phyloP scores from a whole-genome alignment of 2,888 invertebrate genomes.

The Icerya purchasi region DNA sequence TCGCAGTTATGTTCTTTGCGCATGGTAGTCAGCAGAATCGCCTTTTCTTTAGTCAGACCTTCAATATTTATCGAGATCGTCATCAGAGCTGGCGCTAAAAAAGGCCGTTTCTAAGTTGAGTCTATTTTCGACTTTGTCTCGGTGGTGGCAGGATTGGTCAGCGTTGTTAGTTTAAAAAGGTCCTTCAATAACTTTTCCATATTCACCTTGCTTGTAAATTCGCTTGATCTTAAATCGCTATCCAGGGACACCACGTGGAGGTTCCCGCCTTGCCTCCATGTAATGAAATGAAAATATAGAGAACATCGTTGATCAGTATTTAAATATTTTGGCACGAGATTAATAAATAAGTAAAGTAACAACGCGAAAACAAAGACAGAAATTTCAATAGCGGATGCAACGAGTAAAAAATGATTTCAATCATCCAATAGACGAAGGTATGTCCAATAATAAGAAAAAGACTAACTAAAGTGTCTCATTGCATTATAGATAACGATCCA shows the following conservation, averaged over 20 bases:
- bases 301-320: too few species aligned
- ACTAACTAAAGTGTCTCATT: too few species aligned
- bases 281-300: too few species aligned
- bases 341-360: too few species aligned
- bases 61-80: background rate
- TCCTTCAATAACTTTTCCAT: background rate
- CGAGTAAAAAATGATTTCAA: too few species aligned
- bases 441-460: background rate
- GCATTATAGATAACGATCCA: too few species aligned
- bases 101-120: background rate
- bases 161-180: background rate
- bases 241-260: background rate
- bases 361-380: too few species aligned
- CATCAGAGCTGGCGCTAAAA: background rate
- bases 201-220: background rate
- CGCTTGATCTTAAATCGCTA: background rate
- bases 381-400: too few species aligned
- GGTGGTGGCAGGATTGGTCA: background rate
- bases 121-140: background rate
- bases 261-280: background rate
- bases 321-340: too few species aligned
- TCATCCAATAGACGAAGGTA: slow-evolving; percentile 30
- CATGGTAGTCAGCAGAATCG: background rate
- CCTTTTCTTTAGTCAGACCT: background rate
- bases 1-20: background rate